A percentile compares a stretch with the other conserved stretches of the same genome.
phyloP scores from a whole-genome alignment of 2,113 vertebrate genomes.

The Ammospiza caudacuta region DNA sequence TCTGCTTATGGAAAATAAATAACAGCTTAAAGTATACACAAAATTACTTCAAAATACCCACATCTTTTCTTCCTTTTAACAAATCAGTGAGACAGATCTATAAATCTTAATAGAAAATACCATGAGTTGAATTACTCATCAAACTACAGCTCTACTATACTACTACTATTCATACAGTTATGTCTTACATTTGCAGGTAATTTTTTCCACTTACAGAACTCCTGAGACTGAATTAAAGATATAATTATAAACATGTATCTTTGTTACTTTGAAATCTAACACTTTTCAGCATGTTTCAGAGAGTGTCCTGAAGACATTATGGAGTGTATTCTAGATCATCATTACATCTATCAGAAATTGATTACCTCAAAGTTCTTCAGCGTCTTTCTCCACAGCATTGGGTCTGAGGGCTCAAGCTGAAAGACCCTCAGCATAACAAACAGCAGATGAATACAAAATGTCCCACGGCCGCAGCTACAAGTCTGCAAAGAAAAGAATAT shows the following conservation, averaged over 20 bases:
- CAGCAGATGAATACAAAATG: conserved; percentile 88
- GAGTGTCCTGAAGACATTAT: neutral
- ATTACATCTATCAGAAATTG: neutral
- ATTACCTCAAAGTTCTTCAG: conserved; percentile 91
- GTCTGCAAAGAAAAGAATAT: conserved; percentile 71
- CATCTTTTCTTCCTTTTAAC: neutral
- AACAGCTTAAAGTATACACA: neutral
- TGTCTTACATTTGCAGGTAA: neutral
- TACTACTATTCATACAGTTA: neutral
- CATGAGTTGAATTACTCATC: neutral
- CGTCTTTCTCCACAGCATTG: conserved; percentile 89
- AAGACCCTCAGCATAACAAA: conserved; percentile 92
- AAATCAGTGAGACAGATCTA: neutral
- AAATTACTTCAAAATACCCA: neutral
- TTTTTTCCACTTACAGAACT: neutral
- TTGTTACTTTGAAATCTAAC: neutral
- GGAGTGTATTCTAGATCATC: neutral
- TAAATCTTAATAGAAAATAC: neutral
- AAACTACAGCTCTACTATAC: neutral
- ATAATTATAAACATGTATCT: neutral
- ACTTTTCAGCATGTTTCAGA: neutral
- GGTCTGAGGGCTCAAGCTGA: conserved; percentile 84
- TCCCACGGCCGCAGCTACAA: conserved; percentile 90
- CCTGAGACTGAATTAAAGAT: neutral
- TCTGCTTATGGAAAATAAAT: neutral